These are phyloP conservation scores for Zosterops borbonicus DNA, from an alignment of 2,113 vertebrate species.

Conservation along the genomic window DNA sequence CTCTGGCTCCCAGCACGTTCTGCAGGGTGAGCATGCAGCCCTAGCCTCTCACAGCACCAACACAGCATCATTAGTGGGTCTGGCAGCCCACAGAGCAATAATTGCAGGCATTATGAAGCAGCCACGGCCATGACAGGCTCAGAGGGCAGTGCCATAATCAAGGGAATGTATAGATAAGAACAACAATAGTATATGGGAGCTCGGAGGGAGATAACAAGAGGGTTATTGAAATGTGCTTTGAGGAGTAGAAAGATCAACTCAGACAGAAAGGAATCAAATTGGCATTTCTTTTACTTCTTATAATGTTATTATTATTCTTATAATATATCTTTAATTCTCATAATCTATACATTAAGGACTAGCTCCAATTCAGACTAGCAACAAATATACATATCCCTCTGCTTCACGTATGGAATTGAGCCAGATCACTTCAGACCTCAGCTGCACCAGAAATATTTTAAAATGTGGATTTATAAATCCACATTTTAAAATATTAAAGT, in stretches of 20 bases:
- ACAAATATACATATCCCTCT: too few species aligned
- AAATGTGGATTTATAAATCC: background rate
- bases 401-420: background rate
- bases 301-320: too few species aligned
- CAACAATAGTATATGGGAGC: background rate
- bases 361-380: background rate
- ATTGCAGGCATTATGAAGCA: background rate
- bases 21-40: rapidly evolving
- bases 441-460: background rate
- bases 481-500: too few species aligned
- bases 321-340: too few species aligned
- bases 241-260: background rate
- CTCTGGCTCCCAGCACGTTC: background rate
- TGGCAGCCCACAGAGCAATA: background rate
- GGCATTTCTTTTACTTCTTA: background rate
- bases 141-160: background rate
- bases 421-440: background rate
- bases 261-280: background rate
- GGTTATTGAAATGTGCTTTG: background rate
- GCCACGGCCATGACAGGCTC: background rate
- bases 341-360: background rate
- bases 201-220: background rate
- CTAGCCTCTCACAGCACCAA: rapidly evolving
- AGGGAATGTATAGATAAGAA: background rate
- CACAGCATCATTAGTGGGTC: background rate